Evolutionary conservation across 1,140 invertebrate genomes (phyloP).

Genomic region (Drosophila sp.): DNA sequence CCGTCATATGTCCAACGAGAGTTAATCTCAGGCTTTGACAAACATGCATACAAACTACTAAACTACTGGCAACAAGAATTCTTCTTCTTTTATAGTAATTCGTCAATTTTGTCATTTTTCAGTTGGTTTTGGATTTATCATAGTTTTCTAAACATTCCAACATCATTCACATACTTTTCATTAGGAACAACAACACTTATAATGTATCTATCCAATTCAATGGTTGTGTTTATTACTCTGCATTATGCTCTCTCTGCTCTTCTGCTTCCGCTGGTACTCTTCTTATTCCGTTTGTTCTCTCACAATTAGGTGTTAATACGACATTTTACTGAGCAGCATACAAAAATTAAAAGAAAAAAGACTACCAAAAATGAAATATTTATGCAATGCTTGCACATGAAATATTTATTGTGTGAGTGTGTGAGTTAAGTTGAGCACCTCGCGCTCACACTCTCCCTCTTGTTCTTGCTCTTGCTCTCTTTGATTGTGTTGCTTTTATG

Average conservation of each 20-base stretch:
- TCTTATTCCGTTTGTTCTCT: conserved; percentile 48
- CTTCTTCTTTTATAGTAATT: too few relatives aligned
- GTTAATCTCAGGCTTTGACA: too few relatives aligned
- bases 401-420: conserved; percentile 58
- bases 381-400: conserved; percentile 66
- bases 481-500: conserved; percentile 25
- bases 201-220: too few relatives aligned
- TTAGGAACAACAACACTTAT: too few relatives aligned
- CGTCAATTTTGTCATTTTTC: too few relatives aligned
- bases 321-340: conserved; percentile 61
- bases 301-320: conserved; percentile 78
- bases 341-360: conserved; percentile 22
- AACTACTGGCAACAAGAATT: too few relatives aligned
- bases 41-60: too few relatives aligned
- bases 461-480: conserved; percentile 34
- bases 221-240: background rate
- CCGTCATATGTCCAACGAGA: too few relatives aligned
- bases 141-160: too few relatives aligned
- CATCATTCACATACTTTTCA: too few relatives aligned
- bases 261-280: conserved; percentile 4
- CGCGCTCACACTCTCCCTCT: conserved; percentile 28
- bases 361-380: conserved; percentile 58
- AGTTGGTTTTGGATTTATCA: too few relatives aligned
- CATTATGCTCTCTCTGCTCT: too few relatives aligned
- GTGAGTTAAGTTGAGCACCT: conserved; percentile 32